Evolutionary conservation across 2,888 invertebrate genomes (phyloP).

Genomic region (Ctena decussata): DNA sequence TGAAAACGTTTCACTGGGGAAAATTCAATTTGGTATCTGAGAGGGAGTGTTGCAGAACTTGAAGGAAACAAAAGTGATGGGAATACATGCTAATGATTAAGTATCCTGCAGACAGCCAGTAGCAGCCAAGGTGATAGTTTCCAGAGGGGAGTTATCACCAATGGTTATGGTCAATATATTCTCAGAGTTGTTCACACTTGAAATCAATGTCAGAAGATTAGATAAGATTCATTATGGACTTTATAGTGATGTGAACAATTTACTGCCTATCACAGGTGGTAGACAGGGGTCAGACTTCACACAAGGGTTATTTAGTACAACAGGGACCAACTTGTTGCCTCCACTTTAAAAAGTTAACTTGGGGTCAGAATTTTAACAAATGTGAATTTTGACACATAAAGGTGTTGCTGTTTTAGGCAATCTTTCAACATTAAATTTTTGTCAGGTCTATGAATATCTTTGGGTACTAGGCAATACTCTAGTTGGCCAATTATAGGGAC

Average conservation of each 20-base stretch:
- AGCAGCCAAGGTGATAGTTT: background rate
- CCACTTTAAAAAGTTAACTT: background rate
- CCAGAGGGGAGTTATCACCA: background rate
- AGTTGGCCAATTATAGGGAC: too few species aligned
- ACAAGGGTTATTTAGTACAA: background rate
- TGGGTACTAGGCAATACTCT: too few species aligned
- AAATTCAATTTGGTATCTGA: too few species aligned
- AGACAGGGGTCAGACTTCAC: background rate
- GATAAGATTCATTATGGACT: background rate
- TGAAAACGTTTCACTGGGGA: too few species aligned
- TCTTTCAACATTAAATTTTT: background rate
- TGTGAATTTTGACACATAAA: background rate
- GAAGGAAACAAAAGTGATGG: too few species aligned
- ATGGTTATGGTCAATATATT: conserved; percentile 1
- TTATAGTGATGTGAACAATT: background rate
- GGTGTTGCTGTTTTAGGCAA: background rate
- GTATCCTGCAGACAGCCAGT: background rate
- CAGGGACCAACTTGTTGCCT: background rate
- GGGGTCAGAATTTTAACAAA: background rate
- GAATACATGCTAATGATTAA: too few species aligned
- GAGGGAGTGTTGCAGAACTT: too few species aligned
- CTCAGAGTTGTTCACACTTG: conserved; percentile 4
- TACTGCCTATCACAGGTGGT: background rate
- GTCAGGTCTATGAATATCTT: too few species aligned
- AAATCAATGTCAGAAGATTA: conserved; percentile 1